These are phyloP conservation scores for Asarcornis scutulata DNA, from an alignment of 2,113 vertebrate genomes.

Conservation along the genomic window DNA sequence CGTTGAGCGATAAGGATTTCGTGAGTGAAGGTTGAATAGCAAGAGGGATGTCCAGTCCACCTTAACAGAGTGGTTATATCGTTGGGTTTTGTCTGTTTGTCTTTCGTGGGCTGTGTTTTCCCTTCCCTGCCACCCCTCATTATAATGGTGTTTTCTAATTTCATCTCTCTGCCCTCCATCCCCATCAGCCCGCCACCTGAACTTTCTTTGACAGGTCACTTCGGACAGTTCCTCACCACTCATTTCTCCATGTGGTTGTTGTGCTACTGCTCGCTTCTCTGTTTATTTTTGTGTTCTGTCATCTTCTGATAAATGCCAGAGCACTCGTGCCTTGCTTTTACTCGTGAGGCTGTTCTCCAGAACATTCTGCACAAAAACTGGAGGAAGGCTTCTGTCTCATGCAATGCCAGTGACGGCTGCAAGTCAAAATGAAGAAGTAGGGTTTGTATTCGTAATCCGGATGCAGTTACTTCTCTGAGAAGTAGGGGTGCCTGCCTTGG, in stretches of 20 bases:
- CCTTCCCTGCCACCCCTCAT: neutral
- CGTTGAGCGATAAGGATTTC: fast-evolving
- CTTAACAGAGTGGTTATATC: neutral
- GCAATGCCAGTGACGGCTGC: neutral
- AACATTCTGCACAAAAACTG: neutral
- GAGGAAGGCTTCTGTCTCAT: neutral
- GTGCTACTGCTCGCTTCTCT: fast-evolving
- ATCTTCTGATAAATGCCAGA: neutral
- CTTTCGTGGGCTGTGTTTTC: neutral
- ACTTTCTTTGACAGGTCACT: neutral
- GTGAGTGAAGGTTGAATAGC: fast-evolving
- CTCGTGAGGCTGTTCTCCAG: neutral
- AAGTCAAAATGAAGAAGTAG: neutral
- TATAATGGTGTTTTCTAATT: neutral
- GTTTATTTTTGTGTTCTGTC: neutral
- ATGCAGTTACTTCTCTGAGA: neutral
- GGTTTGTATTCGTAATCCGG: neutral
- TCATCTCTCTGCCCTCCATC: neutral
- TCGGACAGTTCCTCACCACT: neutral
- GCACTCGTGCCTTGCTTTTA: neutral
- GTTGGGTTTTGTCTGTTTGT: too few species aligned
- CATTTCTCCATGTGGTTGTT: neutral
- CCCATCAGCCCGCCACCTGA: neutral
- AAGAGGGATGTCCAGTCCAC: neutral
- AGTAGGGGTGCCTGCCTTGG: neutral